Evolutionary conservation across 2,113 vertebrate species (phyloP), one percentile per base, ranked within the genome.

Genomic region (Eretmochelys imbricata): DNA sequence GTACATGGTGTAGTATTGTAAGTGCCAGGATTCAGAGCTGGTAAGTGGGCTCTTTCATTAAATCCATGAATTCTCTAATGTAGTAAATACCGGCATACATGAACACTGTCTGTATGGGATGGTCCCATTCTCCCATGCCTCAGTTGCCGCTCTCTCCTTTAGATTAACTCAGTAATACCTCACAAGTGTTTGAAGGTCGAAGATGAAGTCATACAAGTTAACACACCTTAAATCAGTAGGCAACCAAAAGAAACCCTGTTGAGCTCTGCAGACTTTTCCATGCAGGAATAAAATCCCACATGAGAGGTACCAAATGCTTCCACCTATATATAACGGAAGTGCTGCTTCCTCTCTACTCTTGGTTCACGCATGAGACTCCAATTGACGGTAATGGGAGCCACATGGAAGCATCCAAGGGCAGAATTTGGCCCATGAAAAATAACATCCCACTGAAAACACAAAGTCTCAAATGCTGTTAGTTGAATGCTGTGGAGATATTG

Each of bases 171-270:
- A 76, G 38, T 69, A 92, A 95, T 85, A 14, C 31, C 86, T 82
- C 84, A 5, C 6, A 31, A 80, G 25, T 80, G 31, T 59, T 93
- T 72, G 91, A 95, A 95, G 84, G 86, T 95, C 78, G 46, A 93
- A 86, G 84, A 93, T 89, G 91, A 95, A 96, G 65, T 96, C 80
- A 91, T 92, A 84, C n/a, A 96, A 94, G 94, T 82, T 96, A 95
- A 89, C 91, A 87, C 81, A 94, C 87, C 89, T 94, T 96, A 96
- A 96, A 96, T 93, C 84, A 88, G 7, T 53, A 84, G 84, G 85
- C 69, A 91, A 92, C 38, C 46, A 94, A 96, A 93, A 95, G 54
- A 91, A 91, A 96, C 82, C 84, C 82, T 93, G 91, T 97, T 91
- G 90, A 93, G 95, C 81, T 95, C 88, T 65, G 49, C 94, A 96